phyloP scores from a whole-genome alignment of 2,888 invertebrate species.

The Xylophagus ater region DNA sequence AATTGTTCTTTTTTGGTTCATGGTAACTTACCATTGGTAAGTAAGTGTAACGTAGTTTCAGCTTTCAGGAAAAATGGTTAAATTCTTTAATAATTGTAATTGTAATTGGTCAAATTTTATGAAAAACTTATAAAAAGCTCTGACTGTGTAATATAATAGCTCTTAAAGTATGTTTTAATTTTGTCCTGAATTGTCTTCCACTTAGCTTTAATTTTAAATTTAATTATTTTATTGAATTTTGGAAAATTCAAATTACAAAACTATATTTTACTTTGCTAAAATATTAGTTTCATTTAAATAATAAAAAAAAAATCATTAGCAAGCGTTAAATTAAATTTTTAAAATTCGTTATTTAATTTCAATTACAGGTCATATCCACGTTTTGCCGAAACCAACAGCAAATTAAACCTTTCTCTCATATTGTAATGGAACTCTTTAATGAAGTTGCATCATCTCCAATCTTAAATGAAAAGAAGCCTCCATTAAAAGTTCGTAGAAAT shows the following conservation, averaged over 20 bases:
- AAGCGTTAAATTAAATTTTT: constrained; percentile 1
- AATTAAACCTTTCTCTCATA: constrained; percentile 48
- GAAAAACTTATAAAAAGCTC: no score
- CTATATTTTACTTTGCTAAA: not conserved
- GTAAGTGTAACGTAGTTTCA: no score
- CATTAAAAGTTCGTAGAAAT: constrained; percentile 2
- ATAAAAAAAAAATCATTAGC: not conserved
- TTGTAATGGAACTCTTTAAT: constrained; percentile 49
- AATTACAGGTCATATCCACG: constrained; percentile 46
- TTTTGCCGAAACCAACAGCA: constrained; percentile 45
- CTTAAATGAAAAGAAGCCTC: constrained; percentile 6
- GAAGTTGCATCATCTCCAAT: constrained; percentile 33
- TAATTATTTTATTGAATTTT: not conserved
- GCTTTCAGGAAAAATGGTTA: no score
- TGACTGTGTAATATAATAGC: no score
- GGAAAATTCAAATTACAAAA: not conserved
- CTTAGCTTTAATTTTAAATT: not conserved
- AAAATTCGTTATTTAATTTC: constrained; percentile 11
- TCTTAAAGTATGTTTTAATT: no score
- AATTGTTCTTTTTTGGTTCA: no score
- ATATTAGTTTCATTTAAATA: not conserved
- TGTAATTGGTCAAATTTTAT: no score
- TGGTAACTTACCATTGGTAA: no score
- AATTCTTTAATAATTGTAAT: no score
- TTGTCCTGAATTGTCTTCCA: no score